Percentiles rank a stretch among this genome's conserved stretches.
phyloP scores from a whole-genome alignment of 2,797 vertebrate genomes.

The Sitta carolinensis region DNA sequence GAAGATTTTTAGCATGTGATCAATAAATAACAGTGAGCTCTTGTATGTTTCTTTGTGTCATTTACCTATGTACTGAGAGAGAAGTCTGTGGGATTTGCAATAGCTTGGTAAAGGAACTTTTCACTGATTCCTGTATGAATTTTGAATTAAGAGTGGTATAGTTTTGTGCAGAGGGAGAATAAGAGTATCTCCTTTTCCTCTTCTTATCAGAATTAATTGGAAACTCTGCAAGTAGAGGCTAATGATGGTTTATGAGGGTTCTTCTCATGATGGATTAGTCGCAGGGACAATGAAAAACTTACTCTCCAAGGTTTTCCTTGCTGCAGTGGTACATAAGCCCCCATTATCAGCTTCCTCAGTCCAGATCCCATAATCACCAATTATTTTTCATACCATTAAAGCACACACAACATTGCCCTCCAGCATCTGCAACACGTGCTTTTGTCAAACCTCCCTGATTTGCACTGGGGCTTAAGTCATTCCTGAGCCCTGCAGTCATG shows the following conservation, averaged over 20 bases:
- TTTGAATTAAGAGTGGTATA: background rate
- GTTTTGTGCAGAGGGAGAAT: background rate
- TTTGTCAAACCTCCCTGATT: conserved; percentile 18
- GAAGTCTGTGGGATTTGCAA: background rate
- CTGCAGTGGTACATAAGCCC: background rate
- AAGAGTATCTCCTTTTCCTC: background rate
- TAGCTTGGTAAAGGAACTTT: background rate
- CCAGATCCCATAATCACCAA: background rate
- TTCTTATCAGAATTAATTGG: background rate
- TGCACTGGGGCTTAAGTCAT: conserved; percentile 23
- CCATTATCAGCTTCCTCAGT: background rate
- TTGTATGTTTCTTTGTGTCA: background rate
- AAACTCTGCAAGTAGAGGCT: background rate
- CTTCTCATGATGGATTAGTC: background rate
- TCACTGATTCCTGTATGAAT: background rate
- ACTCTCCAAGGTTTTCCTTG: background rate
- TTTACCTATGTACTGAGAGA: background rate
- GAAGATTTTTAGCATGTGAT: background rate
- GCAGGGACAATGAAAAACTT: background rate
- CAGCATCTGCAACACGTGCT: conserved; percentile 27
- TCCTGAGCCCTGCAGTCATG: conserved; percentile 13
- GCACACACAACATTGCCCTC: background rate
- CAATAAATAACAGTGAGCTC: background rate
- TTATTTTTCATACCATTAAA: background rate
- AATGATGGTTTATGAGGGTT: background rate